Evolutionary conservation across 2,888 invertebrate species (phyloP), one percentile per base, ranked within the genome.

Genomic region (Malacosoma neustria): DNA sequence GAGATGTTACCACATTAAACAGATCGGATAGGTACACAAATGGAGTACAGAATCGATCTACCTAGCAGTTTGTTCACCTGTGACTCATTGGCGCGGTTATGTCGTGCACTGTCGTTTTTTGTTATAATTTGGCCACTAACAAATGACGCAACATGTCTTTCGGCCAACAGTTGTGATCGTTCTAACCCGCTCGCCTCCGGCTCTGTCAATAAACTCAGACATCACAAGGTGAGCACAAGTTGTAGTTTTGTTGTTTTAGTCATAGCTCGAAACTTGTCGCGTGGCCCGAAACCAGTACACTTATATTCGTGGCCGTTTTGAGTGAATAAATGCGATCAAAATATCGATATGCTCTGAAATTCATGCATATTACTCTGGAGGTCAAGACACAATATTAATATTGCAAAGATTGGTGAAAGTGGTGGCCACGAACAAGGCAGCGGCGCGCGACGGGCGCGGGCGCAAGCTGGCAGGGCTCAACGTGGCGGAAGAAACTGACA

Each of bases 161-260:
- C 67, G 69, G 60, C 61, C 59, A 65, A 61, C 60, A 56, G 54
- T 48, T 49, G 58, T 54, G 57, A 55, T 60, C 51, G 42, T 57
- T 53, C 54, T 54, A 54, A 48, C 51, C 52, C 51, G 41, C 39
- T 63, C 51, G 74, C 72, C 72, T 56, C 63, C 48, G 71, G 75
- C 81, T 60, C 82, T 77, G 84, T 84, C 84, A 84, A 80, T 82
- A 84, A 84, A 84, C 84, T 82, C 73, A 73, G 61, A 57, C 60
- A 63, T 70, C 56, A 65, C 75, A 70, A 80, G 74, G 75, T 75
- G 74, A 80, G 72, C 65, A 64, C 65, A 46, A 41, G 53, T 54
- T 57, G 51, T 49, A 48, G 53, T 54, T 60, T 51, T 56, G 60
- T 71, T 62, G 59, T 75, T 76, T 75, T 73, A 58, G 62, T 64